Evolutionary conservation across 2,113 vertebrate species (phyloP), one percentile per base, ranked within the genome.

Genomic region (Callocephalon fimbriatum): DNA sequence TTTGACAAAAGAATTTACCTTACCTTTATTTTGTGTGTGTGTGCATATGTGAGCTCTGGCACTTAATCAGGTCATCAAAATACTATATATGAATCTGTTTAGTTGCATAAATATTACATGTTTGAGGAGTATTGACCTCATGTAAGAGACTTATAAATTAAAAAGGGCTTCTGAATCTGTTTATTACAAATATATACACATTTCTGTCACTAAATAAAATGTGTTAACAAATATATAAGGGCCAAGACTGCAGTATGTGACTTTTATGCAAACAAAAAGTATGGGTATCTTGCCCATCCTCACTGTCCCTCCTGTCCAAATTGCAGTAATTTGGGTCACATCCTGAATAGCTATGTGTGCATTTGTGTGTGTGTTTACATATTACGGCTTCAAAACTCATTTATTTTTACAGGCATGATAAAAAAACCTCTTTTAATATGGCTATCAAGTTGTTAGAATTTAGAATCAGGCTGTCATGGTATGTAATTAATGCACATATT

Each of bases 1-100:
- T 89, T 94, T 93, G 86, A 96, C 78, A 97, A 90, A 94, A 88
- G 88, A 96, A 90, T 90, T 80, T 68, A 68, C 91, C 76, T 96
- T 92, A 85, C 88, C 83, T 74, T 92, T n/a, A 54, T 93, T 93
- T 51, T 50, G 42, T 4, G 18, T 50, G 56, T 25, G 62, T 38
- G 66, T 40, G 50, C 70, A 51, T 59, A 3, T 65, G 66, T 4
- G 42, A 94, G 59, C 70, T 81, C 84, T 86, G 53, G 54, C 73
- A 38, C 50, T 77, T 87, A 89, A 93, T 86, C 95, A 80, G 88
- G n/a, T 88, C 74, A 94, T 66, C 83, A 90, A 93, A 89, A 72
- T 42, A 32, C 45, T 73, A 14, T 19, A 19, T 35, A 44, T 31
- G 48, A 81, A 71, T 88, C 47, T 85, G 6, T 72, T 78, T 45